Base-by-base conservation (phyloP, 2,113 vertebrate species). In the Cathartes aura region DNA sequence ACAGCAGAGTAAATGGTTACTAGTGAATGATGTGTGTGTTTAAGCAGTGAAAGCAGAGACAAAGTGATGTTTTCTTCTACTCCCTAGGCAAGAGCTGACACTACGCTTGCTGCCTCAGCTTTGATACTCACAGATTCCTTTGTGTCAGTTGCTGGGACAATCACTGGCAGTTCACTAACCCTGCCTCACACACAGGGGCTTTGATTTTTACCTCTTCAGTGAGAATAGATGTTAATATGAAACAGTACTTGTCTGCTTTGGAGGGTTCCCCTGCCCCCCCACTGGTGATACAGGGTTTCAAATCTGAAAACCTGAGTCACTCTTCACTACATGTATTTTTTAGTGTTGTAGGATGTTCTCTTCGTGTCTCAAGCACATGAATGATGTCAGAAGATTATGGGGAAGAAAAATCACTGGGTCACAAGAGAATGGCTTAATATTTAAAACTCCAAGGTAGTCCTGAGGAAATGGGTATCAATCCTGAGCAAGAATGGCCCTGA, bases 1-100 rank as follows among this genome's bases (percentile, higher is more conserved):
- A 96, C 95, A 92, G 90, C 70, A 93, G 87, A 97, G 96, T 93
- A 97, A 96, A 97, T 91, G 92, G 94, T 79, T 88, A 97, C 87
- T 76, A 76, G 71, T 93, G 94, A 97, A 95, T 91, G 94, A 94
- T 94, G 53, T 90, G 82, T 93, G 53, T 93, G 87, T 89, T 95
- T 97, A 82, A 71, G 72, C 87, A 93, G 81, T 75, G 88, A 97
- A 84, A 96, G 78, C 78, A 53, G 94, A 94, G 91, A 97, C 97
- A 98, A 94, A 91, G 92, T 95, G 87, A 92, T 92, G 87, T 94
- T 95, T 90, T 80, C 93, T 94, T 81, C 84, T 84, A 83, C 36
- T 97, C 96, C 89, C 75, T 96, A 75, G 91, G 95, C 90, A 80
- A 92, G 80, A 60, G 67, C 64, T 85, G 82, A 93, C 92, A 91